Conservation (phyloP, 1,140 invertebrate genomes). For the Rhopalosiphum padi region DNA sequence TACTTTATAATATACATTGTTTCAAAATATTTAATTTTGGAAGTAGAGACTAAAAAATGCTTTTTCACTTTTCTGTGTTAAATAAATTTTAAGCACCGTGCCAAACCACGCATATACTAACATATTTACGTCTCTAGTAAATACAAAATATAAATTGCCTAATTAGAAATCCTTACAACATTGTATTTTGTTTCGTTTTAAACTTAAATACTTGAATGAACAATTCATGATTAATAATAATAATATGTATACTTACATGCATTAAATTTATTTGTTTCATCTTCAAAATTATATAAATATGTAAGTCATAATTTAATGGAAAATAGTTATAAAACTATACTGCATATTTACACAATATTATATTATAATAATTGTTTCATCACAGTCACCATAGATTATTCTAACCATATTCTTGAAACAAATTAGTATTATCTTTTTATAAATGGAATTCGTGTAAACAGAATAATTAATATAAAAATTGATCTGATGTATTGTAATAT, state of each 20-base stretch:
- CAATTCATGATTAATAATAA: not conserved
- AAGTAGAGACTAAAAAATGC: not conserved
- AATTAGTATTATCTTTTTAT: not conserved
- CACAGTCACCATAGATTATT: too few relatives aligned
- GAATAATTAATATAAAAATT: not conserved
- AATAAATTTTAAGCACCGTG: not conserved
- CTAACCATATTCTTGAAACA: too few relatives aligned
- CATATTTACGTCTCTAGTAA: not conserved
- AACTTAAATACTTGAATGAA: not conserved
- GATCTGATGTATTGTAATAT: too few relatives aligned
- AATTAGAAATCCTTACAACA: not conserved
- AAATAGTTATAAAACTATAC: not conserved
- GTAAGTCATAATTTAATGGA: not conserved
- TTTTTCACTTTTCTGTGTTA: not conserved
- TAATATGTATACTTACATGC: not conserved
- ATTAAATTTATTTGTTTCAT: not conserved
- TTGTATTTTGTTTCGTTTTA: not conserved
- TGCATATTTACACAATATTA: too few relatives aligned
- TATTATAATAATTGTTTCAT: too few relatives aligned
- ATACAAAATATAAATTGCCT: conserved; percentile 5
- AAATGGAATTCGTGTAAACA: not conserved
- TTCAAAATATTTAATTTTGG: not conserved
- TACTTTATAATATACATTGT: not conserved
- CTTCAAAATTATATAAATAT: not conserved
- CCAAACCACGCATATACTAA: not conserved